Conservation (phyloP, 2,888 invertebrate species). For the Calameuta pallipes region DNA sequence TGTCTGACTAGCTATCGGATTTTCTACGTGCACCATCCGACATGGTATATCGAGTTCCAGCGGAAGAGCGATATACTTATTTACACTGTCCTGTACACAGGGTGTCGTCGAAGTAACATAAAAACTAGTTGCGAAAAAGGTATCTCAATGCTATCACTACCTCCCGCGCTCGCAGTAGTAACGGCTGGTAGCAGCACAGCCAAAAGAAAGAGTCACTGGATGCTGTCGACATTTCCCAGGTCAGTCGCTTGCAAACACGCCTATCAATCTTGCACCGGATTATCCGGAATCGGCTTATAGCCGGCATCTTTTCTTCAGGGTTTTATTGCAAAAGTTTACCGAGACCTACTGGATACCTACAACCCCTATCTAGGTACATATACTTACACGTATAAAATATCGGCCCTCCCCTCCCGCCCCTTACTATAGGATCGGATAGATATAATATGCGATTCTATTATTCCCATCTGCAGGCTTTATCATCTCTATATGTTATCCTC, state of each 20-base stretch:
- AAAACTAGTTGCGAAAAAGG: background rate
- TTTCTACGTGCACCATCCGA: background rate
- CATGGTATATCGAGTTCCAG: background rate
- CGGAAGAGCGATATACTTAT: background rate
- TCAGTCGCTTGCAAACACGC: background rate
- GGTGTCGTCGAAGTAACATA: background rate
- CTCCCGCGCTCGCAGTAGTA: background rate
- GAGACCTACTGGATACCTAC: slow-evolving; percentile 16
- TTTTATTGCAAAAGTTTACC: slow-evolving; percentile 35
- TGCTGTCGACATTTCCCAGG: background rate
- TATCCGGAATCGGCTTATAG: slow-evolving; percentile 34
- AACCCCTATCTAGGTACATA: background rate
- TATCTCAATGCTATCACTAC: background rate
- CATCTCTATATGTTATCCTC: background rate
- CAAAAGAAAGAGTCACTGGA: background rate
- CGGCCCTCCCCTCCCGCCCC: too few relatives aligned
- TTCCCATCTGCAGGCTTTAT: slow-evolving; percentile 13
- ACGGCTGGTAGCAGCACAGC: background rate
- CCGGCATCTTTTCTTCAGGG: slow-evolving; percentile 18
- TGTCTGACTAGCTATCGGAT: background rate
- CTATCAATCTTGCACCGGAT: slow-evolving; percentile 36
- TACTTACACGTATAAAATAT: background rate
- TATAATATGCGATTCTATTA: slow-evolving; percentile 37
- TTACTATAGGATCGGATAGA: background rate
- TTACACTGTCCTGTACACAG: background rate